Percentiles rank a stretch among this genome's conserved stretches.
These are phyloP conservation scores for Tetranychus cinnabarinus DNA, from an alignment of 1,140 invertebrate species.

Conservation along the genomic window DNA sequence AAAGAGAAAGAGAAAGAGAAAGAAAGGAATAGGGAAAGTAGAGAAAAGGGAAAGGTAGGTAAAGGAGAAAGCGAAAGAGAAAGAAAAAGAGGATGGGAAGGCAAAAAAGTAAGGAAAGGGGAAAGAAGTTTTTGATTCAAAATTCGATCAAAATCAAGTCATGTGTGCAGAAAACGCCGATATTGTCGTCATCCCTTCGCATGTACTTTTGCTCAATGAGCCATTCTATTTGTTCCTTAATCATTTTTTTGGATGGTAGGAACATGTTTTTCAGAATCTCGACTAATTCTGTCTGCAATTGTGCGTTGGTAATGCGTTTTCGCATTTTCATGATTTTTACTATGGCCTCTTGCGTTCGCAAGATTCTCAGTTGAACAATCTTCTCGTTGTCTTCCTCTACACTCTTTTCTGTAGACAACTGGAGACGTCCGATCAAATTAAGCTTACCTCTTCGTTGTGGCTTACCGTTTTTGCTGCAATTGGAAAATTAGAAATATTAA, in stretches of 20 bases:
- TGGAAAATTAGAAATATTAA: constrained; percentile 5
- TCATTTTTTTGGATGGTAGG: constrained; percentile 92
- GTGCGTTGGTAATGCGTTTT: constrained; percentile 73
- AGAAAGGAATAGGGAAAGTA: too few relatives aligned
- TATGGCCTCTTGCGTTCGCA: constrained; percentile 82
- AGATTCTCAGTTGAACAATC: constrained; percentile 79
- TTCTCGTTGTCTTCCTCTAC: constrained; percentile 93
- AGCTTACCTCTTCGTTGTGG: constrained; percentile 76
- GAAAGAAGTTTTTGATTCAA: too few relatives aligned
- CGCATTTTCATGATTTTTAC: constrained; percentile 98
- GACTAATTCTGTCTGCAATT: constrained; percentile 81
- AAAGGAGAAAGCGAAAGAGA: too few relatives aligned
- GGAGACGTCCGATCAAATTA: constrained; percentile 78
- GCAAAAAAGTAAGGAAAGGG: too few relatives aligned
- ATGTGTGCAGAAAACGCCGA: constrained; percentile 93
- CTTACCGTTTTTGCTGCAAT: constrained; percentile 65
- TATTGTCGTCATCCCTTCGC: constrained; percentile 80
- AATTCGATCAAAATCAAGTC: too few relatives aligned
- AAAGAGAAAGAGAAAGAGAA: too few relatives aligned
- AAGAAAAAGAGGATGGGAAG: too few relatives aligned
- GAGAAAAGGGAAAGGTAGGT: too few relatives aligned
- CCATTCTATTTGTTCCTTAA: constrained; percentile 98
- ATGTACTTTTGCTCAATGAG: constrained; percentile 97
- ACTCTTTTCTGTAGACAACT: constrained; percentile 77
- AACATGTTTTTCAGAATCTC: constrained; percentile 99